phyloP scores from a whole-genome alignment of 2,797 vertebrate genomes.

The Acridotheres tristis region DNA sequence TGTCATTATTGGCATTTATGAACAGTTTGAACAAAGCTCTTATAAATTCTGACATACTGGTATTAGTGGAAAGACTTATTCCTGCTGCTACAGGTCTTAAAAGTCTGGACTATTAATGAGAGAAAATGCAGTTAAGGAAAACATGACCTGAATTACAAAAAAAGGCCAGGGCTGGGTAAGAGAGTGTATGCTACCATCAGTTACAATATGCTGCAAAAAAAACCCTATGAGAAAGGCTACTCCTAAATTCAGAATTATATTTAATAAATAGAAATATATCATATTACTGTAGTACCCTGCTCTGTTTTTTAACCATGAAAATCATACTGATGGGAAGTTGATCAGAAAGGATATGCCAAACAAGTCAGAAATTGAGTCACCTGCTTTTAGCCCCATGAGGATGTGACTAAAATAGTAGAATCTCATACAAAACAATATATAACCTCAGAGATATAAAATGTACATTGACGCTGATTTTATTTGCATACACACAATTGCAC shows the following conservation, averaged over 20 bases:
- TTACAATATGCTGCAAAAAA: not conserved
- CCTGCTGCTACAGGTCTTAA: not conserved
- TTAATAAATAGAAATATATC: not conserved
- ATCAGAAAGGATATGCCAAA: not conserved
- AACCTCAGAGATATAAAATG: not conserved
- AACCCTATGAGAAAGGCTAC: not conserved
- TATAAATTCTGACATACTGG: not conserved
- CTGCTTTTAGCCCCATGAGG: not conserved
- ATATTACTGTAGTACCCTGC: not conserved
- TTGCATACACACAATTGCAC: not conserved
- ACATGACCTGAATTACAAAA: not conserved
- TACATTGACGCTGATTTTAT: not conserved
- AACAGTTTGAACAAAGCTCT: not conserved
- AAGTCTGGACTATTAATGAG: not conserved
- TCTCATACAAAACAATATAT: not conserved
- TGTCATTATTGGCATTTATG: constrained; percentile 4
- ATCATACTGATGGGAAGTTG: not conserved
- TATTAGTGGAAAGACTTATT: not conserved
- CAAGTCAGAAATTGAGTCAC: not conserved
- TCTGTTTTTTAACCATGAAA: not conserved
- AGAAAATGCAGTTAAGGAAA: not conserved
- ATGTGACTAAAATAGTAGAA: not conserved
- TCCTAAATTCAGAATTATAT: not conserved
- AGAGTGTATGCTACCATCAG: not conserved
- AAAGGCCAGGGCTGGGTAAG: not conserved